phyloP scores from a whole-genome alignment of 2,888 invertebrate genomes.

The Lingula anatina region DNA sequence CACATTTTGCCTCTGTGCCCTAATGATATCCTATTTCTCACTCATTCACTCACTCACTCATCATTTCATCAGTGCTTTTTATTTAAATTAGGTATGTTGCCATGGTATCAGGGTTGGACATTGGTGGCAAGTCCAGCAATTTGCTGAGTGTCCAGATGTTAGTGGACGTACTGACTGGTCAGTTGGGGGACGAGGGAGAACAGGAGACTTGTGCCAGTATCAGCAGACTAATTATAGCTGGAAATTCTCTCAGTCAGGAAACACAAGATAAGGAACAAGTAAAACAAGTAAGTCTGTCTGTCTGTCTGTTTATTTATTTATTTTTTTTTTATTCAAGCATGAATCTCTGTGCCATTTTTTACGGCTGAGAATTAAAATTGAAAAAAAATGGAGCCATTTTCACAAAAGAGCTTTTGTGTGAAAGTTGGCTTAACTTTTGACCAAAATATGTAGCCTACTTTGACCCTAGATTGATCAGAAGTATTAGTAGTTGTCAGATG shows the following conservation, averaged over 20 bases:
- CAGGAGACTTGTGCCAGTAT: constrained; percentile 64
- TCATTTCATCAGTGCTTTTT: constrained; percentile 41
- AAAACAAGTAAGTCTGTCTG: constrained; percentile 31
- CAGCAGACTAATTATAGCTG: constrained; percentile 74
- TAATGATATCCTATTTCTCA: too few species aligned
- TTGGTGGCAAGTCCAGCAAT: constrained; percentile 61
- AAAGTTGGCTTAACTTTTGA: too few species aligned
- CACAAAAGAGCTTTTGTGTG: too few species aligned
- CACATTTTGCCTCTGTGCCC: too few species aligned
- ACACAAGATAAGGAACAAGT: constrained; percentile 47
- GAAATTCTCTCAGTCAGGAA: constrained; percentile 42
- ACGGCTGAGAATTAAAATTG: too few species aligned
- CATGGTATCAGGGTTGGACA: constrained; percentile 71
- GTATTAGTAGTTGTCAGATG: too few species aligned
- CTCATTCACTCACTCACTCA: too few species aligned
- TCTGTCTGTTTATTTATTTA: background rate
- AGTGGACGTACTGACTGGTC: constrained; percentile 75
- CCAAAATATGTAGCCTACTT: too few species aligned
- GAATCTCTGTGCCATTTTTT: too few species aligned
- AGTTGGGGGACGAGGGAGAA: constrained; percentile 63
- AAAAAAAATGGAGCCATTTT: too few species aligned
- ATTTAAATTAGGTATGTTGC: constrained; percentile 30
- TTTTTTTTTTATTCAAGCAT: background rate
- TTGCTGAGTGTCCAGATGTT: constrained; percentile 69
- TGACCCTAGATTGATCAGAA: too few species aligned